Percentiles rank a stretch among this genome's conserved stretches.
Conservation (phyloP, 2,797 vertebrate species). For the Lindbergichthys nudifrons region DNA sequence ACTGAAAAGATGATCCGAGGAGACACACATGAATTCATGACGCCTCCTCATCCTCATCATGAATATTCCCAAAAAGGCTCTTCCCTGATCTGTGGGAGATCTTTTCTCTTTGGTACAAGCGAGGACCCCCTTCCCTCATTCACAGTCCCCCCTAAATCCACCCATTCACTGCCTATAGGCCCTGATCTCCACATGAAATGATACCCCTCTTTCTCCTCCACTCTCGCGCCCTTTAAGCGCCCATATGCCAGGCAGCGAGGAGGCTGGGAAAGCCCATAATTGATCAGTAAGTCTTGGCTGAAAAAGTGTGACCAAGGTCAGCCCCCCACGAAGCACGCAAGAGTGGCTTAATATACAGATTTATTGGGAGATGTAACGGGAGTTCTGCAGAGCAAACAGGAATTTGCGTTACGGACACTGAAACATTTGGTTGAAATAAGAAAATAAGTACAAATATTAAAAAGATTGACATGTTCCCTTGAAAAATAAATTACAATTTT, state of each 20-base stretch:
- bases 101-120: slow-evolving; percentile 81
- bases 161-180: slow-evolving; percentile 86
- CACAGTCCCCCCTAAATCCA: slow-evolving; percentile 82
- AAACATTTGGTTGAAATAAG: slow-evolving; percentile 27
- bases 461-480: slow-evolving; percentile 16
- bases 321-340: slow-evolving; percentile 80
- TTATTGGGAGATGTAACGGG: slow-evolving; percentile 68
- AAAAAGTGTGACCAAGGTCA: slow-evolving; percentile 82
- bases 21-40: slow-evolving; percentile 87
- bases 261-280: slow-evolving; percentile 89
- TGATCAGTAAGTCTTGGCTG: slow-evolving; percentile 89
- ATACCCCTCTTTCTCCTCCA: slow-evolving; percentile 85
- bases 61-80: slow-evolving; percentile 91
- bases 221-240: slow-evolving; percentile 85
- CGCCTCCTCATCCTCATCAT: slow-evolving; percentile 89
- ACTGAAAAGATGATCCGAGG: slow-evolving; percentile 89
- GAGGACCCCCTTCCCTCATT: slow-evolving; percentile 82
- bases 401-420: slow-evolving; percentile 18
- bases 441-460: slow-evolving; percentile 25
- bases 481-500: background rate
- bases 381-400: slow-evolving; percentile 63
- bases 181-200: slow-evolving; percentile 91
- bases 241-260: slow-evolving; percentile 86
- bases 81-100: slow-evolving; percentile 85
- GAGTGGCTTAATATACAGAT: slow-evolving; percentile 74